These are phyloP conservation scores for Drosophila borealis DNA, from an alignment of 2,888 invertebrate species.

Conservation along the genomic window DNA sequence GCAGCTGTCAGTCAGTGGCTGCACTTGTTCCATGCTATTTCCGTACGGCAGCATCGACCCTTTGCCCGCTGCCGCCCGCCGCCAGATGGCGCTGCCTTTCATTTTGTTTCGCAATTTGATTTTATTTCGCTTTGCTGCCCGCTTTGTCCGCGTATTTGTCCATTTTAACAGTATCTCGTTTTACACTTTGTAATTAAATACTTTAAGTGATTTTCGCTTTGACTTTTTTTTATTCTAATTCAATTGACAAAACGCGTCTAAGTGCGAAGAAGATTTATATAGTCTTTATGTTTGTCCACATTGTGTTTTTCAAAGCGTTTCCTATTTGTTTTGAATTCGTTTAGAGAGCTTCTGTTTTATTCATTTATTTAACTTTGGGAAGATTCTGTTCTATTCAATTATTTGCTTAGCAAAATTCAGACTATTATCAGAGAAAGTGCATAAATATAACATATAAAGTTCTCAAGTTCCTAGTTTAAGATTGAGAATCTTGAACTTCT, in stretches of 20 bases:
- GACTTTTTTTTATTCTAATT: slow-evolving; percentile 32
- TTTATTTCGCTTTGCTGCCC: slow-evolving; percentile 51
- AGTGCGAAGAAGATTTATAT: slow-evolving; percentile 39
- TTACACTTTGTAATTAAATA: slow-evolving; percentile 72
- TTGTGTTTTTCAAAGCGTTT: slow-evolving; percentile 2
- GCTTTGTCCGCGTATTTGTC: slow-evolving; percentile 35
- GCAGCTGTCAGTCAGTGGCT: slow-evolving; percentile 39
- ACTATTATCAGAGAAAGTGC: too few relatives aligned
- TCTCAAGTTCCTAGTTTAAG: too few relatives aligned
- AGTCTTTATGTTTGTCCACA: slow-evolving; percentile 1
- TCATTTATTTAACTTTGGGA: too few relatives aligned
- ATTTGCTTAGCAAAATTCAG: too few relatives aligned
- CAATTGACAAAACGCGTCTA: slow-evolving; percentile 55
- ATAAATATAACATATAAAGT: too few relatives aligned
- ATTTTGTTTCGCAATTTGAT: slow-evolving; percentile 67
- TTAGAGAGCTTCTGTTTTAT: too few relatives aligned
- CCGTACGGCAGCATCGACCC: slow-evolving; percentile 16
- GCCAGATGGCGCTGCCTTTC: slow-evolving; percentile 46
- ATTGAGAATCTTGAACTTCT: too few relatives aligned
- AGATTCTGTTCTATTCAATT: too few relatives aligned
- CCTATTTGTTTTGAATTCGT: background rate
- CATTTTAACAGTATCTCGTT: slow-evolving; percentile 28
- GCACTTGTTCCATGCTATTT: slow-evolving; percentile 49
- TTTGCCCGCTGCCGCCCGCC: slow-evolving; percentile 8
- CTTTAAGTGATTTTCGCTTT: slow-evolving; percentile 71